Evolutionary conservation across 1,140 invertebrate species (phyloP), one percentile per base, ranked within the genome.

Genomic region (Drosophila rufa): DNA sequence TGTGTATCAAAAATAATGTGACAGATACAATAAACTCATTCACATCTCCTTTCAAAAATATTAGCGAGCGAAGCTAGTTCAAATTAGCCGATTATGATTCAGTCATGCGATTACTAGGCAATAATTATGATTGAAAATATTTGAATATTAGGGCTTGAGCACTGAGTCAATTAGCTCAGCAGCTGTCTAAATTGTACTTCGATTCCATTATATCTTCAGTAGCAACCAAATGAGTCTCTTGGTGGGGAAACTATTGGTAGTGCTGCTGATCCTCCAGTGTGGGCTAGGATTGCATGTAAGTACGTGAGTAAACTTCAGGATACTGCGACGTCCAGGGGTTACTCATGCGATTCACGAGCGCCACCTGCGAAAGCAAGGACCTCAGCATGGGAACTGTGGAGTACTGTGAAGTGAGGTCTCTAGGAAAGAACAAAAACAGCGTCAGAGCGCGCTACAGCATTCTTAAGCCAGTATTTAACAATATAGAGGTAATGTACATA

Each of bases 311-410:
- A 27, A 7, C 33, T 19, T 43, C 6, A 12, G 17, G 1, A 19
- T 15, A 15, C 8, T 47, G 4, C 2, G 8, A 11, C n/a, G 2
- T 3, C 6, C n/a, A 79, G 75, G 56, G 48, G 45, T 8, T 43
- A 1, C 50, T 50, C 5, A 8, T 82, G 1, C 43, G 33, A 14
- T 82, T 82, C 27, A 75, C 15, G 1, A 67, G 79, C 12, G 45
- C 79, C 0, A 70, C 56, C 22, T 82, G 80, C 22, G 50, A 82
- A 14, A 75, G 55, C 50, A 65, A 53, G n/a, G 80, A 82, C 19
- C 12, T 2, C 0, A 59, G 9, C 46, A 17, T 38, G 14, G n/a
- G 12, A 3, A 30, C 15, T 2, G 36, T 82, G 1, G 43, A 79
- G 9, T 75, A 82, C 40, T 82, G 80, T 15, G 62, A 45, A 8